Percentiles rank a stretch among this genome's conserved stretches.
Evolutionary conservation across 2,797 vertebrate genomes (phyloP).

Genomic region (Acrossocheilus fasciatus): DNA sequence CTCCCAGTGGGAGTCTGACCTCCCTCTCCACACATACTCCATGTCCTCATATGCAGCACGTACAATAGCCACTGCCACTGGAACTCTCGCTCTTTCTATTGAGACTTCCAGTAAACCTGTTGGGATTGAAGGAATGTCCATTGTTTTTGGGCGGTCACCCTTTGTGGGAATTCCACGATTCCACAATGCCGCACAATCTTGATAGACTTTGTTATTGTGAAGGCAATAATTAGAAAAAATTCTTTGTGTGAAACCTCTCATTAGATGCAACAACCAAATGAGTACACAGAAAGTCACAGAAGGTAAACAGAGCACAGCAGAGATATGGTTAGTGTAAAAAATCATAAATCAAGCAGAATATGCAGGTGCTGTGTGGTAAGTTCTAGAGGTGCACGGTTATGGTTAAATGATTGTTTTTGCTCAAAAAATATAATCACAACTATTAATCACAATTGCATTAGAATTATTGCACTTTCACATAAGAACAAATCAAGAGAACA

Average conservation of each 20-base stretch:
- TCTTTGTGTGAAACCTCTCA: conserved; percentile 70
- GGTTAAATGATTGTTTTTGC: background rate
- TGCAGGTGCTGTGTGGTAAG: background rate
- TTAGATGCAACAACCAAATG: conserved; percentile 77
- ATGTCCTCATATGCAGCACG: conserved; percentile 68
- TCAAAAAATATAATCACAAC: background rate
- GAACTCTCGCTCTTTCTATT: conserved; percentile 71
- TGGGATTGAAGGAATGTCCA: conserved; percentile 78
- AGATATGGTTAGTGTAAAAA: background rate
- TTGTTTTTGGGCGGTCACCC: conserved; percentile 77
- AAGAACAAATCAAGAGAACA: background rate
- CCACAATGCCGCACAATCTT: conserved; percentile 71
- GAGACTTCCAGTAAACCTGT: conserved; percentile 72
- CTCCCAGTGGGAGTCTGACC: conserved; percentile 57
- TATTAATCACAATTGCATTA: background rate
- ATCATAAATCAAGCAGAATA: background rate
- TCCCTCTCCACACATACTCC: conserved; percentile 33
- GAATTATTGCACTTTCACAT: background rate
- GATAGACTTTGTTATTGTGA: conserved; percentile 61
- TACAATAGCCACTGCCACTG: conserved; percentile 78
- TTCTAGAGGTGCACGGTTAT: background rate
- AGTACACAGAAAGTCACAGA: conserved; percentile 52
- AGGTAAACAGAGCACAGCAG: conserved; percentile 53
- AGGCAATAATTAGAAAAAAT: conserved; percentile 76
- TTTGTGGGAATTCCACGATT: conserved; percentile 81